Conservation (phyloP, 2,888 invertebrate species). For the Nasonia oneida region DNA sequence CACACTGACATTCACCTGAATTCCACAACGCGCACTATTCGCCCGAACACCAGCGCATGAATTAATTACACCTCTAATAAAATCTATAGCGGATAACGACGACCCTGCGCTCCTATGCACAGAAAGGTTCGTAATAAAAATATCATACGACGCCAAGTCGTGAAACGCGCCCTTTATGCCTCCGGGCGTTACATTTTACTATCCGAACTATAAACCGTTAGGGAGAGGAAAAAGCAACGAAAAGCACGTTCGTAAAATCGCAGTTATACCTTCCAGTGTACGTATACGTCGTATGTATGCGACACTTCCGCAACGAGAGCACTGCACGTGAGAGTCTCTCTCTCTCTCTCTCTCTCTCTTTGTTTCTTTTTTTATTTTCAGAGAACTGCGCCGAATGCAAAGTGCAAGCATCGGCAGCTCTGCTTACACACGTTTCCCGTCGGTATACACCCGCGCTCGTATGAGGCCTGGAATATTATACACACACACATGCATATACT, state of each 20-base stretch:
- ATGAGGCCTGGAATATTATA: not conserved
- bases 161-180: not conserved
- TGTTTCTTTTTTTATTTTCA: not conserved
- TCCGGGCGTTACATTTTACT: not conserved
- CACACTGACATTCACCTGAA: too few species aligned
- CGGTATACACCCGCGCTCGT: not conserved
- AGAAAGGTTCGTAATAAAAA: not conserved
- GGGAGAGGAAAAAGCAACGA: not conserved
- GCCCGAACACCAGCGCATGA: not conserved
- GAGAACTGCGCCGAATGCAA: constrained; percentile 13
- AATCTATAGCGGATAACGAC: not conserved
- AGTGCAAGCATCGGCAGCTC: constrained; percentile 4
- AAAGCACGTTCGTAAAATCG: not conserved
- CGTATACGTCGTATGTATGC: not conserved
- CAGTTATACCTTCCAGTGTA: not conserved
- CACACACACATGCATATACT: not conserved
- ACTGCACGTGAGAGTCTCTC: constrained; percentile 1
- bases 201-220: not conserved
- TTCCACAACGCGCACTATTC: too few species aligned
- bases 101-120: not conserved
- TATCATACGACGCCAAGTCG: not conserved
- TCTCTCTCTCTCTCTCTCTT: not conserved
- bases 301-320: not conserved
- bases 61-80: not conserved
- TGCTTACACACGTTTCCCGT: constrained; percentile 4